Percentiles rank a stretch among this genome's conserved stretches.
Conservation (phyloP, 30 jellyfish, hydroid and myxozoan genomes). For the Calvadosia cruxmelitensis region DNA sequence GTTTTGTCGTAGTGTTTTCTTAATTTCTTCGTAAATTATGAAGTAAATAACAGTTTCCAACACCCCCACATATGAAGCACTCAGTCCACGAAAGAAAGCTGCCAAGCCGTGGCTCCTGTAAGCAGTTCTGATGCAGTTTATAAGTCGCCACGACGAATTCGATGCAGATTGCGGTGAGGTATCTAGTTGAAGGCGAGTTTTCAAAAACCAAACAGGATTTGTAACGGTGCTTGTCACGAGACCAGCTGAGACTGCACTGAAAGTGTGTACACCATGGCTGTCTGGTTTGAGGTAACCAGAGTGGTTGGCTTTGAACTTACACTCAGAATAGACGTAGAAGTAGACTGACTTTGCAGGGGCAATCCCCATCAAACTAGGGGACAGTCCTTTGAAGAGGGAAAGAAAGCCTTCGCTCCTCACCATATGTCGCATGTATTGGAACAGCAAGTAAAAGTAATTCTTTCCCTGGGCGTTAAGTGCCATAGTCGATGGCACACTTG, state of each 20-base stretch:
- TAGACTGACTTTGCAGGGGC: constrained; percentile 4
- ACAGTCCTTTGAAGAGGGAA: background rate
- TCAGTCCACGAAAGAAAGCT: constrained; percentile 95
- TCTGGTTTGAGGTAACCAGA: background rate
- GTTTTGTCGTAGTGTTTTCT: constrained; percentile 32
- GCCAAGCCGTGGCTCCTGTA: constrained; percentile 41
- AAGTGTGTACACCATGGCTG: constrained; percentile 14
- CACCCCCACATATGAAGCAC: constrained; percentile 95
- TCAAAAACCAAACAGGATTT: constrained; percentile 88
- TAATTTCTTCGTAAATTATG: constrained; percentile 83
- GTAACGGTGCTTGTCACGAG: constrained; percentile 75
- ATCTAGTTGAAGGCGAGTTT: constrained; percentile 78
- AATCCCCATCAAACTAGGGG: constrained; percentile 1
- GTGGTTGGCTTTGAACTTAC: background rate
- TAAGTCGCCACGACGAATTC: background rate
- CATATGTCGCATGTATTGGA: constrained; percentile 18
- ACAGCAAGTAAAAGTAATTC: constrained; percentile 3
- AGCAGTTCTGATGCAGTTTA: constrained; percentile 28
- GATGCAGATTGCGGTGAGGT: constrained; percentile 19
- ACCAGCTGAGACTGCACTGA: constrained; percentile 87
- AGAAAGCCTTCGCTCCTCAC: background rate
- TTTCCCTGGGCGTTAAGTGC: constrained; percentile 7
- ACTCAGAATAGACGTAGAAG: constrained; percentile 28
- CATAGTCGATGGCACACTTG: background rate
- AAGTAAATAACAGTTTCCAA: constrained; percentile 91